Base-by-base conservation (phyloP, 1,140 invertebrate species). In the Drosophila triauraria region DNA sequence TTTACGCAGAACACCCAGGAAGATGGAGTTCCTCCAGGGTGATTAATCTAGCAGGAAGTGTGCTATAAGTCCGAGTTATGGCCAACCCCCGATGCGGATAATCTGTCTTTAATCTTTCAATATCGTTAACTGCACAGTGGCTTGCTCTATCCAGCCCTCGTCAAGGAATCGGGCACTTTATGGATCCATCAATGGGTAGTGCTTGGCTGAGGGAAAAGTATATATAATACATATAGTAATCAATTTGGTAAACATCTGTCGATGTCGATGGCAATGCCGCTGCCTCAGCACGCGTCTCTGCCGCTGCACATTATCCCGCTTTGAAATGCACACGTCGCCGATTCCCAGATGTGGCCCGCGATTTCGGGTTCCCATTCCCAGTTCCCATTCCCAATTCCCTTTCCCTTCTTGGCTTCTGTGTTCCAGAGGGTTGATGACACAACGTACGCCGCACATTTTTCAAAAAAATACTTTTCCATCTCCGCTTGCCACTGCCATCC, bases 241-340 rank as follows among this genome's bases (percentile, higher is more conserved):
- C 85, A 88, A 88, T 90, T 88, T 85, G 81, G 85, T 85, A 88
- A 88, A 88, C 85, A 88, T 88, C 85, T 88, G 85, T 88, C 85
- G 85, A 71, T 51, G 68, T 51, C 57, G 65, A 67, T 70, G 62
- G 62, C 25, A 15, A 42, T 48, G 51, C 32, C 54, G 46, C 58
- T 59, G 71, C 63, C 70, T 12, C 57, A 62, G 83, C 84, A 88
- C 83, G 80, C 84, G 84, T 76, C 71, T 62, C 79, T 69, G 71
- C 62, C 63, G 75, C 54, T 82, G 82, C 82, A 86, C 82, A 85
- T 87, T 84, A 90, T 88, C 78, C 85, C 85, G 65, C 78, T 84
- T 61, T 30, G 84, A 69, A 76, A 88, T 88, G 84, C 84, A 90
- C 85, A 90, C 84, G 84, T 64, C 51, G 57, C 20, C 79, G 71